A percentile compares a stretch with the other conserved stretches of the same genome.
Evolutionary conservation across 92 coral and sea anemone species (phyloP).

Genomic region (Parazoanthus atlanticus): DNA sequence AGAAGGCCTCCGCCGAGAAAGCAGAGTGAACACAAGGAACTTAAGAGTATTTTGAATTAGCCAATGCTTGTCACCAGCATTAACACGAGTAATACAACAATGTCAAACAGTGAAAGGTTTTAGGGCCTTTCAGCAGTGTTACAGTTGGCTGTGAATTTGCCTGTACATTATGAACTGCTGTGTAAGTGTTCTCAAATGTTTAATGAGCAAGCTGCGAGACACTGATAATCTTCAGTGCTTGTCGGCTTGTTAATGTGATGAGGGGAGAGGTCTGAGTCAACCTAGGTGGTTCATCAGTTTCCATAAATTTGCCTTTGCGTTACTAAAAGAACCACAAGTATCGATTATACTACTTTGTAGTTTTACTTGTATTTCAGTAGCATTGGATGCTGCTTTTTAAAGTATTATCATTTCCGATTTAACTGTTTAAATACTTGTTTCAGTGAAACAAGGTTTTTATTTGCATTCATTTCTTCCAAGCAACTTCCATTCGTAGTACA

Average conservation of each 20-base stretch:
- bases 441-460: not conserved
- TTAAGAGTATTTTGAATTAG: slow-evolving; percentile 13
- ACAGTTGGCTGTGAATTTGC: not conserved
- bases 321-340: not conserved
- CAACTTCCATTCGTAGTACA: not conserved
- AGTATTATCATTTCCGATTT: not conserved
- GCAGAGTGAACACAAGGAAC: slow-evolving; percentile 8
- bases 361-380: not conserved
- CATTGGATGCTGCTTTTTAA: slow-evolving; percentile 22
- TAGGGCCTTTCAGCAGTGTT: not conserved
- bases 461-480: not conserved
- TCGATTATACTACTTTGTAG: not conserved
- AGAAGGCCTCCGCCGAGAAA: slow-evolving; percentile 18
- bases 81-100: not conserved
- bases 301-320: not conserved
- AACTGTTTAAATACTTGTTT: not conserved
- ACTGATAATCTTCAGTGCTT: slow-evolving; percentile 4
- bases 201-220: not conserved
- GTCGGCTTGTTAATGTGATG: not conserved
- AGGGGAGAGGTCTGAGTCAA: not conserved
- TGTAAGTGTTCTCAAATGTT: slow-evolving; percentile 8
- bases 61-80: slow-evolving; percentile 24
- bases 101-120: not conserved
- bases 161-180: slow-evolving; percentile 29
- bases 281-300: not conserved